phyloP scores from a whole-genome alignment of 2,888 invertebrate genomes.

The Corbicula japonica region DNA sequence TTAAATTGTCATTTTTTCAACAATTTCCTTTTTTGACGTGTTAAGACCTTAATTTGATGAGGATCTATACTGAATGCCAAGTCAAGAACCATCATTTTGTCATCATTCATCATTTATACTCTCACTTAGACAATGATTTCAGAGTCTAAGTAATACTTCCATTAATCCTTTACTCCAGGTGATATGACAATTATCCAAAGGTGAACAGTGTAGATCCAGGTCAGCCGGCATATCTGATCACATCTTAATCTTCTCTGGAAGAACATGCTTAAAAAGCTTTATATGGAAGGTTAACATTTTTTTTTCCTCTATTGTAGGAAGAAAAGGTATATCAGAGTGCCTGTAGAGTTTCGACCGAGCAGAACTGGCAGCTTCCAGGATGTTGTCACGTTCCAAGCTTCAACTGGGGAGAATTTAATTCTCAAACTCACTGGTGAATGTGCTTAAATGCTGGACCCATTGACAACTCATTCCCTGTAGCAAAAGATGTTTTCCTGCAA shows the following conservation, averaged over 20 bases:
- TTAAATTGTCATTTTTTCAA: neutral
- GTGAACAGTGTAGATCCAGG: too few relatives aligned
- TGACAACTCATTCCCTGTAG: too few relatives aligned
- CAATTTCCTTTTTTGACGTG: too few relatives aligned
- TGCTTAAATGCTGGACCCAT: neutral
- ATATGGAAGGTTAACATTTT: neutral
- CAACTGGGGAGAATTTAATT: constrained; percentile 53
- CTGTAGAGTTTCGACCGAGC: constrained; percentile 72
- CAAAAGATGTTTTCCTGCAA: too few relatives aligned
- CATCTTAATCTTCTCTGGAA: neutral
- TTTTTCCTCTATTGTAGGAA: constrained; percentile 62
- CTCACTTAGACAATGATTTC: too few relatives aligned
- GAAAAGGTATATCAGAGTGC: constrained; percentile 67
- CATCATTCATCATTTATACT: too few relatives aligned
- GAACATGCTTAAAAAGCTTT: neutral
- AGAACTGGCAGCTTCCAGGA: constrained; percentile 46
- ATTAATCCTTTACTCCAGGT: too few relatives aligned
- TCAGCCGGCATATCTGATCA: neutral
- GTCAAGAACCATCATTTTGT: too few relatives aligned
- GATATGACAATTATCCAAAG: too few relatives aligned
- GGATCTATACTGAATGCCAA: too few relatives aligned
- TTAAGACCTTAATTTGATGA: too few relatives aligned
- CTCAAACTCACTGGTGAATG: constrained; percentile 56
- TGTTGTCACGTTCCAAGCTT: constrained; percentile 47
- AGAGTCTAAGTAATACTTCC: too few relatives aligned